Percentiles rank a stretch among this genome's conserved stretches.
phyloP scores from a whole-genome alignment of 2,797 vertebrate genomes.

The Phylloscopus collybita region DNA sequence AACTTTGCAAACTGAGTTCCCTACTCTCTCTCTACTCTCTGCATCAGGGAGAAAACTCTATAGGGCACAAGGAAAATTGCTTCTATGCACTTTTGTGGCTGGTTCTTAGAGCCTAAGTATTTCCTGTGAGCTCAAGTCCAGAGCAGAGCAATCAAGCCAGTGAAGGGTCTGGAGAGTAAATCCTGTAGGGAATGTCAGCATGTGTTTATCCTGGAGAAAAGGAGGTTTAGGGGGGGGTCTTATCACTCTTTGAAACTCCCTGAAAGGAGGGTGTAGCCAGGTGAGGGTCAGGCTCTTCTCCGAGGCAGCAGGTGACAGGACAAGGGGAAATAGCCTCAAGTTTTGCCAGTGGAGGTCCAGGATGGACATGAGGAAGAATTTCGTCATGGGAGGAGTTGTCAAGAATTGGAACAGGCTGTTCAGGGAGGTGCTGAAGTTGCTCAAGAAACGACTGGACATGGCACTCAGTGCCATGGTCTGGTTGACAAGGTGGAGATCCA shows the following conservation, averaged over 20 bases:
- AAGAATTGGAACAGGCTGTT: neutral
- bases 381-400: neutral
- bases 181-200: neutral
- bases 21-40: neutral
- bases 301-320: neutral
- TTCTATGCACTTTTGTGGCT: accelerated
- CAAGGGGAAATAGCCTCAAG: neutral
- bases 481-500: neutral
- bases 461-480: neutral
- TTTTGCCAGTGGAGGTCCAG: neutral
- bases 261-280: neutral
- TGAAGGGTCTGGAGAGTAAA: neutral
- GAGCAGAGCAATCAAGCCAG: neutral
- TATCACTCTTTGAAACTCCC: neutral
- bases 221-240: neutral
- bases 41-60: neutral
- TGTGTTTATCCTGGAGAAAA: neutral
- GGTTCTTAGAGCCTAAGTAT: neutral
- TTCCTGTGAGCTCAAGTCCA: neutral
- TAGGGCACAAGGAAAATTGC: neutral
- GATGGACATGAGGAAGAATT: neutral
- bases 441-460: neutral
- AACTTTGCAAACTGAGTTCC: neutral
- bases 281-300: neutral
- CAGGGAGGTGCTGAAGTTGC: neutral